Evolutionary conservation across 2,797 vertebrate species (phyloP).

Genomic region (Amniataba percoides): DNA sequence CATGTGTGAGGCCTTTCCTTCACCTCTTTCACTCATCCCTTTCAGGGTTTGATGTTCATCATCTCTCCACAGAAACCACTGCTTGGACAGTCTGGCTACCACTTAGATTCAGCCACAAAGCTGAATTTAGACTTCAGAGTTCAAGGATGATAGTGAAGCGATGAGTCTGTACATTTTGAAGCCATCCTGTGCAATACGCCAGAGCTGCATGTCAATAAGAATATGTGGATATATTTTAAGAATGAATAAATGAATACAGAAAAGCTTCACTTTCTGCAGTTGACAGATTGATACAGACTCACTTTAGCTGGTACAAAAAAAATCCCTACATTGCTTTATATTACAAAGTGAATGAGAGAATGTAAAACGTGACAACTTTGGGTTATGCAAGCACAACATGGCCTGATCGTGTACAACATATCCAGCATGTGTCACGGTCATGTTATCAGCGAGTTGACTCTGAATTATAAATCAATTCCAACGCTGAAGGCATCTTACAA

Average conservation of each 20-base stretch:
- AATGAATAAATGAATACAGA: neutral
- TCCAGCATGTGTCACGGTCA: neutral
- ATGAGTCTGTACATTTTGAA: neutral
- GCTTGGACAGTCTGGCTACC: neutral
- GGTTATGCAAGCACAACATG: neutral
- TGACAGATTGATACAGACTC: neutral
- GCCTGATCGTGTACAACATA: constrained; percentile 2
- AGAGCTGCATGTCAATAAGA: neutral
- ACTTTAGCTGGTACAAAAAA: neutral
- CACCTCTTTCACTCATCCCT: constrained; percentile 12
- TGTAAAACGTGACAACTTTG: neutral
- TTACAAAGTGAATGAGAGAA: neutral
- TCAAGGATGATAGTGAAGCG: neutral
- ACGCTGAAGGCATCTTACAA: constrained; percentile 29
- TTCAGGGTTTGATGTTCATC: neutral
- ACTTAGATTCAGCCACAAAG: neutral
- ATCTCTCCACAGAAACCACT: neutral
- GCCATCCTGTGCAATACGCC: neutral
- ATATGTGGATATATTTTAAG: too few species aligned
- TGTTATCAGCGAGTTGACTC: constrained; percentile 13
- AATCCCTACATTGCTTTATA: neutral
- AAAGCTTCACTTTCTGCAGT: neutral
- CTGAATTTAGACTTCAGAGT: neutral
- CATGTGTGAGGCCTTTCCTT: constrained; percentile 18
- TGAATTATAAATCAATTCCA: constrained; percentile 52